Evolutionary conservation across 2,888 invertebrate genomes (phyloP).

Genomic region (Leucoptera coffeella): DNA sequence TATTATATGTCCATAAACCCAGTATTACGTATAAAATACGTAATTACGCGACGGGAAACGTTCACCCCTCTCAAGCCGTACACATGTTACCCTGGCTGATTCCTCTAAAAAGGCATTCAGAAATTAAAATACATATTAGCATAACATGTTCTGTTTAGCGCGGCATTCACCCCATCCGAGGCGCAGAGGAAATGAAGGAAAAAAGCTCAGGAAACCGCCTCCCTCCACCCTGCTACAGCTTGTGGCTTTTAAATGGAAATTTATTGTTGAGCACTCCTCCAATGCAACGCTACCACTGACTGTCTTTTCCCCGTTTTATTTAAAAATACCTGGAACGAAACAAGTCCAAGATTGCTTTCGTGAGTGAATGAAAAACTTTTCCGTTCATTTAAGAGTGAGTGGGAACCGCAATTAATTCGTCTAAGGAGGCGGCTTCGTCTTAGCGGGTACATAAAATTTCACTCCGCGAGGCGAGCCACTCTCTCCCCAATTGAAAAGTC

Average conservation of each 20-base stretch:
- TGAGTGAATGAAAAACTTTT: too few species aligned
- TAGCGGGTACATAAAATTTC: conserved; percentile 46
- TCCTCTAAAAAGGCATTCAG: too few species aligned
- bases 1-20: too few species aligned
- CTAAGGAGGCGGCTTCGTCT: conserved; percentile 10
- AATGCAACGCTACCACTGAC: conserved; percentile 23
- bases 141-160: conserved; percentile 17
- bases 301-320: too few species aligned
- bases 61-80: too few species aligned
- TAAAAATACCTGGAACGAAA: too few species aligned
- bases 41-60: too few species aligned
- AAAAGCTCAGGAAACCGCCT: conserved; percentile 43
- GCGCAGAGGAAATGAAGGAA: conserved; percentile 50
- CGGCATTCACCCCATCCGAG: conserved; percentile 37
- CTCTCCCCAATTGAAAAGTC: conserved; percentile 50
- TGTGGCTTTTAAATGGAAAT: conserved; percentile 53
- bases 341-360: too few species aligned
- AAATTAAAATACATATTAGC: conserved; percentile 3
- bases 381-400: too few species aligned
- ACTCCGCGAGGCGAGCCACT: conserved; percentile 28
- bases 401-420: conserved; percentile 3
- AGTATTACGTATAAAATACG: too few species aligned
- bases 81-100: too few species aligned
- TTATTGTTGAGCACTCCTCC: conserved; percentile 52
- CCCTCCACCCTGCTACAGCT: conserved; percentile 14